Conservation (phyloP, 2,797 vertebrate genomes). For the Takifugu rubripes region DNA sequence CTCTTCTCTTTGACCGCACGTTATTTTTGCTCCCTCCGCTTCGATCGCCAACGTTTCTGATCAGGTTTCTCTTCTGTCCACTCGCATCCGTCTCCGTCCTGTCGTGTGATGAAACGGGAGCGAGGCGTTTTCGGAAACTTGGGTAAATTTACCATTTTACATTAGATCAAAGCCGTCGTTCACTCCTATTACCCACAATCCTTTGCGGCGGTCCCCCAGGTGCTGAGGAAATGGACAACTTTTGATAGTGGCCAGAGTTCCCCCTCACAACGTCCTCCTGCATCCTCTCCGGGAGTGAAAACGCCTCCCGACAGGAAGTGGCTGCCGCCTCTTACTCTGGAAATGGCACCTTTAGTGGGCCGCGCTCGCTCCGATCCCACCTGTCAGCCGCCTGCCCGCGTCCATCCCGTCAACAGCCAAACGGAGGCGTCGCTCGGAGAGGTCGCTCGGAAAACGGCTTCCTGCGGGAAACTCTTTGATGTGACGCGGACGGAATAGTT, state of each 20-base stretch:
- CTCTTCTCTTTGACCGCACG: conserved; percentile 50
- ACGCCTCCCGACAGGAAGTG: not conserved
- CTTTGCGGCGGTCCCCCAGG: not conserved
- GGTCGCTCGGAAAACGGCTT: no score
- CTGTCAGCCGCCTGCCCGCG: not conserved
- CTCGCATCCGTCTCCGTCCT: conserved; percentile 32
- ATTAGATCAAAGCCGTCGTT: no score
- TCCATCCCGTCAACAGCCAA: not conserved
- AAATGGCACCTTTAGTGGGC: not conserved
- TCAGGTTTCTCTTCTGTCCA: conserved; percentile 22
- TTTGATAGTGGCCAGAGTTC: no score
- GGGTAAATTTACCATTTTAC: no score
- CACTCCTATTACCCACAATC: not conserved
- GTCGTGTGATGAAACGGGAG: conserved; percentile 20
- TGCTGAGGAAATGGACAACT: no score
- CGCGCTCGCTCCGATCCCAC: not conserved
- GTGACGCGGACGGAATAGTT: no score
- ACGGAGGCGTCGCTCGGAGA: not conserved
- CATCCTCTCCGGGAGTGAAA: no score
- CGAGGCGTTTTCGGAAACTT: no score
- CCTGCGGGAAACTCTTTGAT: no score
- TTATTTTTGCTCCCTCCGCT: conserved; percentile 51
- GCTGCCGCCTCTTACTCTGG: not conserved
- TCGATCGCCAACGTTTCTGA: conserved; percentile 40
- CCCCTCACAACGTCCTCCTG: no score